Base-by-base conservation (phyloP, 2,113 vertebrate species). In the Percina caprodes region DNA sequence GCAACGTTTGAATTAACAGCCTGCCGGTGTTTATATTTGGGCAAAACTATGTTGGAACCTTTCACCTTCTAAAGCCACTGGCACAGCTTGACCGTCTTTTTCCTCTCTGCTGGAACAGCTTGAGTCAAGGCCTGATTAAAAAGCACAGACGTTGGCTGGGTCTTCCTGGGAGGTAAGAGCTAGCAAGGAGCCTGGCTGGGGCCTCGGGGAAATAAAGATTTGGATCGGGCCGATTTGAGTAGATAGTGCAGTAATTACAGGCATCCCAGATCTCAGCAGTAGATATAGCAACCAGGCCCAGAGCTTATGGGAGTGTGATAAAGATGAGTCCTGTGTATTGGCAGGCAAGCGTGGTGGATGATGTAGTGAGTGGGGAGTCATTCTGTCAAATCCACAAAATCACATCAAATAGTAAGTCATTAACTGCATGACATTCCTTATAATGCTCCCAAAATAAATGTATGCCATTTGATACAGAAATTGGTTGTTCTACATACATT, bases 81-180 rank as follows among this genome's bases (percentile, higher is more conserved):
- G 88, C 91, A 88, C 94, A 94, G 90, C 90, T 83, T 90, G 94
- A 83, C 87, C 88, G 48, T 60, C 80, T 91, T 92, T 91, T 88
- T 88, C 74, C 86, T 84, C 86, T 74, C 71, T 26, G 83, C 86
- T 89, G 89, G 91, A 94, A 93, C 86, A 93, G 91, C 86, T 94
- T 88, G 91, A 94, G 83, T 91, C 81, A 70, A 89, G 88, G 88
- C 87, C 90, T 95, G 93, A 95, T 95, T 95, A 94, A 94, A 94
- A 93, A 90, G 89, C 86, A 67, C 67, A 83, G 86, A 86, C 84
- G 45, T 79, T 46, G 74, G 86, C 79, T 84, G 84, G 68, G 91
- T 92, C 92, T 93, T 93, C 91, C 90, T 94, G 91, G 94, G 94
- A 90, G 94, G 93, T 93, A 87, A 83, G 86, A 86, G 87, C 80